phyloP scores from a whole-genome alignment of 1,140 invertebrate genomes.

The Drosophila serrata region DNA sequence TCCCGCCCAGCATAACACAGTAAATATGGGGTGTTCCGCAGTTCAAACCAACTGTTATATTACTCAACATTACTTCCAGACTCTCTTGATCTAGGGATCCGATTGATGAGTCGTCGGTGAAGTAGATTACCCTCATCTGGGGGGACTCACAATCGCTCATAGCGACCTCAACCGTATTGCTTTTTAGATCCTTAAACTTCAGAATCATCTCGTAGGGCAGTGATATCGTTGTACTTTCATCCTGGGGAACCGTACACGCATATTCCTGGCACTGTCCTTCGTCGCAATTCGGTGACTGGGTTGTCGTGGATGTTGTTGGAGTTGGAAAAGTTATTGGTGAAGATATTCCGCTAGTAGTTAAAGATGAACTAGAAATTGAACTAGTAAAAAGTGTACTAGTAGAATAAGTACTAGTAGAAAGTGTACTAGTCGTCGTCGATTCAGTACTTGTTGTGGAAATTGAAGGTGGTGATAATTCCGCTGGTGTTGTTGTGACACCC shows the following conservation, averaged over 20 bases:
- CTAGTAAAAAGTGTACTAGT: no score
- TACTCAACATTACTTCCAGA: neutral
- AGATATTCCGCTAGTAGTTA: no score
- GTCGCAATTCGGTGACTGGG: neutral
- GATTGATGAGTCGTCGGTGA: neutral
- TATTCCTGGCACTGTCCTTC: constrained; percentile 4
- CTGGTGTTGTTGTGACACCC: neutral
- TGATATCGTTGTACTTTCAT: neutral
- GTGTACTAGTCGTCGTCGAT: no score
- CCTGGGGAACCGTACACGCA: neutral
- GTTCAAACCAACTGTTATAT: neutral
- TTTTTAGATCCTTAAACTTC: neutral
- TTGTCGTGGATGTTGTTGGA: constrained; percentile 2
- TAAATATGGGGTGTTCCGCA: constrained; percentile 43
- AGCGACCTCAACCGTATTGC: neutral
- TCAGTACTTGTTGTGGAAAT: no score
- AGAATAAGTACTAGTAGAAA: no score
- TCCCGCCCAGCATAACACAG: constrained; percentile 33
- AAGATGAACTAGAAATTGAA: neutral
- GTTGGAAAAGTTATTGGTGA: neutral
- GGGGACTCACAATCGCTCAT: constrained; percentile 20
- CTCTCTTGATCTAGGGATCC: neutral
- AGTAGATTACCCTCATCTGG: constrained; percentile 38
- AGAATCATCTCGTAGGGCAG: constrained; percentile 23
- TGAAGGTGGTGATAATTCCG: no score